Conservation (phyloP, 2,113 vertebrate species). For the Caranx ignobilis region DNA sequence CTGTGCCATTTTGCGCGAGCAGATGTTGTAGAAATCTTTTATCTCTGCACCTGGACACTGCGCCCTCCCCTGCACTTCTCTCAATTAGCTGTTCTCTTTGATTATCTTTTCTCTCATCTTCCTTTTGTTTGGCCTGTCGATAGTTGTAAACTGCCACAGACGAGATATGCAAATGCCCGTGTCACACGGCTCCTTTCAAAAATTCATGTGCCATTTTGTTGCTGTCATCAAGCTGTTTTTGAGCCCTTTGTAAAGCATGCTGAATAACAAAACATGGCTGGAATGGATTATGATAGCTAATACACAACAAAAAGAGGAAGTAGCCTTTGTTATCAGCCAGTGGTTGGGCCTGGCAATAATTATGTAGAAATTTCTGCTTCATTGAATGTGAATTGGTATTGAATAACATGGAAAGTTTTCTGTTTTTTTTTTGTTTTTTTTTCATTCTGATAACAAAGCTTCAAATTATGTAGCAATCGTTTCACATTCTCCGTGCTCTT, state of each 20-base stretch:
- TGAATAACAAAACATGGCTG: slow-evolving; percentile 58
- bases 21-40: slow-evolving; percentile 47
- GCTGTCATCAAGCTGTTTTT: slow-evolving; percentile 62
- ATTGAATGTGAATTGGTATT: background rate
- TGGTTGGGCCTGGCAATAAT: background rate
- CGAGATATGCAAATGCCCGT: slow-evolving; percentile 71
- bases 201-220: slow-evolving; percentile 58
- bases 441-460: slow-evolving; percentile 5
- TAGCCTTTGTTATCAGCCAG: slow-evolving; percentile 46
- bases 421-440: background rate
- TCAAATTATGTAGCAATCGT: background rate
- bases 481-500: background rate
- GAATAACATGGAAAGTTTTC: background rate
- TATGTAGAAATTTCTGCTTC: slow-evolving; percentile 26
- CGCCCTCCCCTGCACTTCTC: slow-evolving; percentile 21
- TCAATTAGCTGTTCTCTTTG: slow-evolving; percentile 73
- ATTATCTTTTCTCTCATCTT: slow-evolving; percentile 75
- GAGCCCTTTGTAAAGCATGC: slow-evolving; percentile 53
- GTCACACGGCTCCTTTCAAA: slow-evolving; percentile 56
- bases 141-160: slow-evolving; percentile 48
- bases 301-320: slow-evolving; percentile 42
- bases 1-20: slow-evolving; percentile 24
- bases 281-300: slow-evolving; percentile 45
- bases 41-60: slow-evolving; percentile 70
- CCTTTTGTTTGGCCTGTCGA: slow-evolving; percentile 61